Conservation (phyloP, 2,888 invertebrate species). For the Stenurella melanura region DNA sequence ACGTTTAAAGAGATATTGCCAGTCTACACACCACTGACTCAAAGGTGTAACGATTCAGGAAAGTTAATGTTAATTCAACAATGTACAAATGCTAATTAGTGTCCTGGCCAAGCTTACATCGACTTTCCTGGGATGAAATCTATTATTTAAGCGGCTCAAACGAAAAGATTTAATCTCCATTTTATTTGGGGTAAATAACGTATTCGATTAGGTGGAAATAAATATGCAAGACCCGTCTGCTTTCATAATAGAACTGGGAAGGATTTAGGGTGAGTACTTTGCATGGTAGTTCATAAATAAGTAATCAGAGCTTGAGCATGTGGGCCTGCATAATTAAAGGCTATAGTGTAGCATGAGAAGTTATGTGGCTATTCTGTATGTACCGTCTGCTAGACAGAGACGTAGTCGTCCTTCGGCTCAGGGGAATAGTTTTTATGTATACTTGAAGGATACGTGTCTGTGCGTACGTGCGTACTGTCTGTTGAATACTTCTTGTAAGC, state of each 20-base stretch:
- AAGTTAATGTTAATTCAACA: not conserved
- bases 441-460: too few relatives aligned
- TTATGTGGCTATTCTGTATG: conserved; percentile 32
- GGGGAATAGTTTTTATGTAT: too few relatives aligned
- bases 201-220: conserved; percentile 50
- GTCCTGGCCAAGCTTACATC: conserved; percentile 8
- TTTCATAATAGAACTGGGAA: conserved; percentile 56
- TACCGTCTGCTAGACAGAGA: not conserved
- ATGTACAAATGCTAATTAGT: conserved; percentile 17
- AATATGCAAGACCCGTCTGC: conserved; percentile 53
- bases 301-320: conserved; percentile 60
- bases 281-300: conserved; percentile 62
- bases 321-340: conserved; percentile 63
- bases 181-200: conserved; percentile 37
- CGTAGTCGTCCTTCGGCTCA: not conserved
- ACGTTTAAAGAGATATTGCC: too few relatives aligned
- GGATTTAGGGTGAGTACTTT: conserved; percentile 60
- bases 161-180: conserved; percentile 38
- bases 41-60: not conserved
- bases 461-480: too few relatives aligned
- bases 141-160: conserved; percentile 22
- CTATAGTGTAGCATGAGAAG: conserved; percentile 48
- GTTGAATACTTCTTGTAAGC: too few relatives aligned
- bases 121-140: conserved; percentile 8
- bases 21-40: too few relatives aligned